A percentile compares a stretch with the other conserved stretches of the same genome.
These are phyloP conservation scores for Scleropages formosus DNA, from an alignment of 2,797 vertebrate genomes.

Conservation along the genomic window DNA sequence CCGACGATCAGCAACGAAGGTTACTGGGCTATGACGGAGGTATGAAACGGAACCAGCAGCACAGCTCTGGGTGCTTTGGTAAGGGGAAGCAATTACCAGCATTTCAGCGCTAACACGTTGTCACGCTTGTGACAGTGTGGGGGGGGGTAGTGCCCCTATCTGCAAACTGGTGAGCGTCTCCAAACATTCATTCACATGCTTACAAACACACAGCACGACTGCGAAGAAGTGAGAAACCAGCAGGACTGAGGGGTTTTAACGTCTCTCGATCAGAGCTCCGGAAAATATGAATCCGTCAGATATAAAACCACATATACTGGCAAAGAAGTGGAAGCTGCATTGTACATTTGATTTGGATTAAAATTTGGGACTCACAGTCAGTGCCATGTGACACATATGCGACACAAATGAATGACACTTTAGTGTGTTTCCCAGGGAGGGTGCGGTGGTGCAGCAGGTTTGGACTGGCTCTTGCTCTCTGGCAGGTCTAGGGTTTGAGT, in stretches of 20 bases:
- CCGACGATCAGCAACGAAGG: not conserved
- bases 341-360: too few relatives aligned
- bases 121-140: not conserved
- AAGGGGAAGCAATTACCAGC: conserved; percentile 1
- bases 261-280: too few relatives aligned
- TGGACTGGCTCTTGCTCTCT: too few relatives aligned
- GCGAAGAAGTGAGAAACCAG: not conserved
- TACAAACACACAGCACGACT: not conserved
- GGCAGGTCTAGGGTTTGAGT: too few relatives aligned
- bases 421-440: too few relatives aligned
- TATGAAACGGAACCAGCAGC: not conserved
- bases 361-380: too few relatives aligned
- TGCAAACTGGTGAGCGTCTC: not conserved
- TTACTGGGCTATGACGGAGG: not conserved
- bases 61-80: not conserved
- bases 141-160: not conserved
- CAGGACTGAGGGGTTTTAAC: not conserved
- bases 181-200: not conserved
- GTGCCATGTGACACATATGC: too few relatives aligned
- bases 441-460: too few relatives aligned
- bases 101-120: not conserved
- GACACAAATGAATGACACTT: too few relatives aligned
- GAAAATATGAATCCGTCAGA: not conserved
- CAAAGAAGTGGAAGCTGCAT: too few relatives aligned
- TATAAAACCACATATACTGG: too few relatives aligned